Percentiles rank a stretch among this genome's conserved stretches.
phyloP scores from a whole-genome alignment of 2,888 invertebrate genomes.

The Tridacna crocea region DNA sequence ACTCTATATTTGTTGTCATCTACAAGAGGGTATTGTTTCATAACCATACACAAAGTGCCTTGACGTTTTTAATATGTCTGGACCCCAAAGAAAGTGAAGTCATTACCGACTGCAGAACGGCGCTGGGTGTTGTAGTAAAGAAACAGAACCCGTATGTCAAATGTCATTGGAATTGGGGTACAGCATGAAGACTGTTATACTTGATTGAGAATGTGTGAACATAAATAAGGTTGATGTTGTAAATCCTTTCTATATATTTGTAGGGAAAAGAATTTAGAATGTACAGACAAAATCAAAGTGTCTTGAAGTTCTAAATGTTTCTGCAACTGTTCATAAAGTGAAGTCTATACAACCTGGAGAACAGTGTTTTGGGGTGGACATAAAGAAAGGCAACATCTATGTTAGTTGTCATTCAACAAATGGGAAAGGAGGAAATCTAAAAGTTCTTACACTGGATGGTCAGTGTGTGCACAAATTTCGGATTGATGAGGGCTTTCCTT shows the following conservation, averaged over 20 bases:
- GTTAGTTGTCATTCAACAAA: neutral
- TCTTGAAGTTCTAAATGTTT: no score
- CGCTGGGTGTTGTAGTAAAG: neutral
- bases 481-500: neutral
- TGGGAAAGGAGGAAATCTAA: no score
- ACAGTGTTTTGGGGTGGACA: neutral
- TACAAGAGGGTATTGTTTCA: neutral
- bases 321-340: neutral
- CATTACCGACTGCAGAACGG: neutral
- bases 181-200: neutral
- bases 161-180: neutral
- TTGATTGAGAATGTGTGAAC: slow-evolving; percentile 4
- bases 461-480: neutral
- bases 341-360: neutral
- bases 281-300: no score
- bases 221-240: neutral
- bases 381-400: neutral
- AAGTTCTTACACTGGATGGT: neutral
- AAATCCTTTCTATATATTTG: neutral
- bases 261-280: neutral
- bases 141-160: neutral
- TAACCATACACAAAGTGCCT: neutral
- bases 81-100: neutral
- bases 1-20: no score
- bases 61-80: neutral